Percentiles rank a stretch among this genome's conserved stretches.
These are phyloP conservation scores for Novumbra hubbsi DNA, from an alignment of 2,797 vertebrate genomes.

Conservation along the genomic window DNA sequence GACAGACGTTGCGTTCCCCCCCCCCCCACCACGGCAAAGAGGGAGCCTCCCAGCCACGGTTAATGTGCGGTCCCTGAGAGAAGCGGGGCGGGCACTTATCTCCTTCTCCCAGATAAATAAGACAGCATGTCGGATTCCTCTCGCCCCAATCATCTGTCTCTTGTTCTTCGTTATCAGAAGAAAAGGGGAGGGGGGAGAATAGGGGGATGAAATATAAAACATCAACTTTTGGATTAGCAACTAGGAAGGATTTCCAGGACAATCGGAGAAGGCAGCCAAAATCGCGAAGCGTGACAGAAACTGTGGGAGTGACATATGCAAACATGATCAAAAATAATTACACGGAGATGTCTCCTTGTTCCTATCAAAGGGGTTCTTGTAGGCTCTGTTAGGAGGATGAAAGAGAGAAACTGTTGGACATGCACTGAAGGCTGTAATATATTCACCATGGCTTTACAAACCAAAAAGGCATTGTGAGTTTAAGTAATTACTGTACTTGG, in stretches of 20 bases:
- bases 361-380: slow-evolving; percentile 60
- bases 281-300: slow-evolving; percentile 54
- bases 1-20: slow-evolving; percentile 41
- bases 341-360: slow-evolving; percentile 66
- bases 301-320: slow-evolving; percentile 70
- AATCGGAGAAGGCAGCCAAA: slow-evolving; percentile 47
- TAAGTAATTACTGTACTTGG: slow-evolving; percentile 47
- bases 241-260: slow-evolving; percentile 44
- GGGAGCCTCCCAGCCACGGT: slow-evolving; percentile 55
- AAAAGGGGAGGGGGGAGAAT: slow-evolving; percentile 24
- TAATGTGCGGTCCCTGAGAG: slow-evolving; percentile 61
- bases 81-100: slow-evolving; percentile 68
- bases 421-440: slow-evolving; percentile 40
- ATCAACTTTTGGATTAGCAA: slow-evolving; percentile 57
- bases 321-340: slow-evolving; percentile 75
- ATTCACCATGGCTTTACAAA: slow-evolving; percentile 50
- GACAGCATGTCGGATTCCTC: slow-evolving; percentile 60
- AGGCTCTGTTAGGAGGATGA: slow-evolving; percentile 46
- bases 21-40: slow-evolving; percentile 11
- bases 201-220: slow-evolving; percentile 31
- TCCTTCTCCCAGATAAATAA: slow-evolving; percentile 67
- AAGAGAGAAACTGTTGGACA: slow-evolving; percentile 54
- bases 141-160: slow-evolving; percentile 46
- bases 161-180: slow-evolving; percentile 19
- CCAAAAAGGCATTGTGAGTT: slow-evolving; percentile 52